phyloP scores from a whole-genome alignment of 2,888 invertebrate genomes.

The Stegana nigrithorax region DNA sequence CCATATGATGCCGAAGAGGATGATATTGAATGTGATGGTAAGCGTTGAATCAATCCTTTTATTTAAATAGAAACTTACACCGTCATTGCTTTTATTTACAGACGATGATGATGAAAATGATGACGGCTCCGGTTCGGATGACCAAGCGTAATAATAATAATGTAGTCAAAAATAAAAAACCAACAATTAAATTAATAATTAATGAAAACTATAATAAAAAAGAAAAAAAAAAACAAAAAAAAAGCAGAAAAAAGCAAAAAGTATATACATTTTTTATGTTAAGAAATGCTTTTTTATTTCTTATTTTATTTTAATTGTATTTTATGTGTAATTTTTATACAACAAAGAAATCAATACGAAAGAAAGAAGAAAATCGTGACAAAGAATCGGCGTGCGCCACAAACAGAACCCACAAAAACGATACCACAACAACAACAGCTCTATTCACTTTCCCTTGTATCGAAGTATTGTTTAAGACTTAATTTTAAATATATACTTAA shows the following conservation, averaged over 20 bases:
- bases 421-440: constrained; percentile 38
- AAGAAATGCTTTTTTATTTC: constrained; percentile 68
- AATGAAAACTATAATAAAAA: constrained; percentile 57
- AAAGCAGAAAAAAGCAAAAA: constrained; percentile 46
- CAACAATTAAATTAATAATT: constrained; percentile 58
- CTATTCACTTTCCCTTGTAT: constrained; percentile 48
- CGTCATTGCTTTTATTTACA: constrained; percentile 32
- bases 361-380: constrained; percentile 37
- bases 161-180: constrained; percentile 65
- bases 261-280: constrained; percentile 63
- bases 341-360: constrained; percentile 60
- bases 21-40: constrained; percentile 65
- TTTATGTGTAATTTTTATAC: constrained; percentile 67
- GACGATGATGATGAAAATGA: constrained; percentile 67
- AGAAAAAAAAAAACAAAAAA: constrained; percentile 47
- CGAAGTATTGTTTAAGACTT: constrained; percentile 57
- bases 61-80: not conserved
- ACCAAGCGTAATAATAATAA: constrained; percentile 68
- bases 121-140: constrained; percentile 67
- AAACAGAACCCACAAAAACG: constrained; percentile 50
- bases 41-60: constrained; percentile 20
- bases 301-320: constrained; percentile 67
- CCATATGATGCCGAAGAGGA: constrained; percentile 67
- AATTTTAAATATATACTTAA: constrained; percentile 51
- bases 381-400: no score